Conservation (phyloP, 2,113 vertebrate species). For the Syngnathoides biaculeatus region DNA sequence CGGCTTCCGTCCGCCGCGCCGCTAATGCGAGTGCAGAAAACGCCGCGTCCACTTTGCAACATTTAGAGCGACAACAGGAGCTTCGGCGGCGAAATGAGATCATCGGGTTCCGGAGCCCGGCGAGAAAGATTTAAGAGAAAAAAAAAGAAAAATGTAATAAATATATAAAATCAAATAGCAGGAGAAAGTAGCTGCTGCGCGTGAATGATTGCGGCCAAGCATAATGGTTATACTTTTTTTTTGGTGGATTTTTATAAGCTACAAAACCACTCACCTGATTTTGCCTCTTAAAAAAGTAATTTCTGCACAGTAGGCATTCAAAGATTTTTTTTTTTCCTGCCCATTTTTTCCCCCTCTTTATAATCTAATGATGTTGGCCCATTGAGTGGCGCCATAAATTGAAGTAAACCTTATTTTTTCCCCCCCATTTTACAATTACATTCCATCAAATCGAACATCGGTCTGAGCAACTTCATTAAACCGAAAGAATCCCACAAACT, state of each 20-base stretch:
- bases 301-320: neutral
- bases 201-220: constrained; percentile 13
- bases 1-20: neutral
- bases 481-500: constrained; percentile 61
- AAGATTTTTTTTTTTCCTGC: neutral
- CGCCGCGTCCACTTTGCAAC: constrained; percentile 27
- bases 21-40: constrained; percentile 26
- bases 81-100: constrained; percentile 44
- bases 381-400: constrained; percentile 44
- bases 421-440: constrained; percentile 50
- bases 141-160: constrained; percentile 4
- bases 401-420: constrained; percentile 56
- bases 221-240: constrained; percentile 6
- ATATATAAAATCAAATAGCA: neutral
- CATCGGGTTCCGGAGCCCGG: constrained; percentile 35
- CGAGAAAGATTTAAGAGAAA: constrained; percentile 22
- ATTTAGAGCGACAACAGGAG: constrained; percentile 32
- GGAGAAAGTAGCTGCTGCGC: constrained; percentile 4
- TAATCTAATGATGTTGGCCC: constrained; percentile 40
- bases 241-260: neutral
- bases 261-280: constrained; percentile 6
- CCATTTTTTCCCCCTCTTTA: neutral
- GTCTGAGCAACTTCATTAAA: constrained; percentile 59
- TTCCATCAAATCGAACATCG: constrained; percentile 60
- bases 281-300: neutral